Conservation (phyloP, 1,140 invertebrate species). For the Sesamia nonagrioides region DNA sequence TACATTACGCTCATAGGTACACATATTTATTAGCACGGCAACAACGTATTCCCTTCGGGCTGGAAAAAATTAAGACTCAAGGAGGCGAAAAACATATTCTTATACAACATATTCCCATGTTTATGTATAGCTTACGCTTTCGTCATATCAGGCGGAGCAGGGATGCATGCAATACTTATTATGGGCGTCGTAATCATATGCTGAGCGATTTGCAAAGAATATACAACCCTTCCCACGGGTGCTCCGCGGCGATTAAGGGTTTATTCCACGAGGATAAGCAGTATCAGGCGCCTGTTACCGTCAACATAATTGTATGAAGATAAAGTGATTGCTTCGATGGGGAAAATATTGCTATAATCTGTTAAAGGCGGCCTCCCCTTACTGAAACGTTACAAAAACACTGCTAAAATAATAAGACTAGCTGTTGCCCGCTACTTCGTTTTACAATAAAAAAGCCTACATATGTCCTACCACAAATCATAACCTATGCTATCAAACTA, state of each 20-base stretch:
- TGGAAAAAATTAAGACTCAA: constrained; percentile 12
- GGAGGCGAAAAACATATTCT: constrained; percentile 5
- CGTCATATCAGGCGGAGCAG: not conserved
- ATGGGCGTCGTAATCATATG: constrained; percentile 20
- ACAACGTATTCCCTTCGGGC: not conserved
- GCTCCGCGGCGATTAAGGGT: not conserved
- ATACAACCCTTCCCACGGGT: not conserved
- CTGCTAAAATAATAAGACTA: no score
- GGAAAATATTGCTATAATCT: not conserved
- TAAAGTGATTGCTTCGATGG: constrained; percentile 8
- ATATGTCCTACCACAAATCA: no score
- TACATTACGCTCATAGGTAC: not conserved
- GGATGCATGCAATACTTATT: constrained; percentile 5
- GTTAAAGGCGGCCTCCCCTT: no score
- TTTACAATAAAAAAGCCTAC: no score
- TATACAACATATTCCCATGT: not conserved
- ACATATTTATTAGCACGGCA: not conserved
- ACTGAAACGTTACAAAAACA: no score
- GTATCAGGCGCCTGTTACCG: not conserved
- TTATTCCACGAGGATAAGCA: constrained; percentile 12
- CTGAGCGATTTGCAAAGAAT: constrained; percentile 28
- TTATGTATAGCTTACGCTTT: not conserved
- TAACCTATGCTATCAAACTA: no score
- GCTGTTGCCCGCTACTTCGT: no score
- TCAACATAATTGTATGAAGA: not conserved